Conservation (phyloP, 2,113 vertebrate species). For the Micromys minutus region DNA sequence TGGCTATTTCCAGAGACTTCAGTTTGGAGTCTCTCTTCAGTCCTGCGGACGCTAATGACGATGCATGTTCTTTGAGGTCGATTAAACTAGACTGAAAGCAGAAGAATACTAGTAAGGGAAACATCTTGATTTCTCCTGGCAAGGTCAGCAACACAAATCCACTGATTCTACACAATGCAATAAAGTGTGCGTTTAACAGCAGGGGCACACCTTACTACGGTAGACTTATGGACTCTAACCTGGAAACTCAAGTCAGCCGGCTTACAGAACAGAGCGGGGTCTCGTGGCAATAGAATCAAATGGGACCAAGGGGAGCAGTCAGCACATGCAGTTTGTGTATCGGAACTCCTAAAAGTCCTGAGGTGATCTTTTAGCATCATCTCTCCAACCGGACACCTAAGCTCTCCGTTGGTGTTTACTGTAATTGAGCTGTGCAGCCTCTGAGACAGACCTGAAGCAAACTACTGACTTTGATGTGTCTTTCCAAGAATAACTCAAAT, state of each 20-base stretch:
- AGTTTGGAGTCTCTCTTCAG: conserved; percentile 99
- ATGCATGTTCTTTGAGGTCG: conserved; percentile 98
- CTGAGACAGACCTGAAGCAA: conserved; percentile 55
- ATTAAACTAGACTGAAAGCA: conserved; percentile 95
- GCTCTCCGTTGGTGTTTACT: conserved; percentile 53
- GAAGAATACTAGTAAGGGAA: conserved; percentile 78
- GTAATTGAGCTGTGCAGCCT: neutral
- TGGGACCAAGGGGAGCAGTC: conserved; percentile 38
- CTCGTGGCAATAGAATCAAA: conserved; percentile 56
- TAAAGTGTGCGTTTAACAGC: conserved; percentile 36
- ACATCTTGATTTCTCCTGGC: conserved; percentile 11
- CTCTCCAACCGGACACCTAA: conserved; percentile 51
- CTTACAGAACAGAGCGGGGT: conserved; percentile 44
- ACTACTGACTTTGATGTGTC: conserved; percentile 36
- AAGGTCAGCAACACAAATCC: conserved; percentile 36
- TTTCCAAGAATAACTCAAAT: conserved; percentile 4
- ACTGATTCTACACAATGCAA: neutral
- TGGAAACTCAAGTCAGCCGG: conserved; percentile 64
- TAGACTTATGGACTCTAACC: conserved; percentile 54
- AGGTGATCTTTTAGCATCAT: conserved; percentile 38
- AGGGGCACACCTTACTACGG: conserved; percentile 52
- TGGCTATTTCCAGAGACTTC: conserved; percentile 98
- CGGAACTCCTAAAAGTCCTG: conserved; percentile 50
- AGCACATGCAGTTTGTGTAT: conserved; percentile 33
- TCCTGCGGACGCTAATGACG: conserved; percentile 95